phyloP scores from a whole-genome alignment of 2,113 vertebrate species.

The Colaptes auratus region DNA sequence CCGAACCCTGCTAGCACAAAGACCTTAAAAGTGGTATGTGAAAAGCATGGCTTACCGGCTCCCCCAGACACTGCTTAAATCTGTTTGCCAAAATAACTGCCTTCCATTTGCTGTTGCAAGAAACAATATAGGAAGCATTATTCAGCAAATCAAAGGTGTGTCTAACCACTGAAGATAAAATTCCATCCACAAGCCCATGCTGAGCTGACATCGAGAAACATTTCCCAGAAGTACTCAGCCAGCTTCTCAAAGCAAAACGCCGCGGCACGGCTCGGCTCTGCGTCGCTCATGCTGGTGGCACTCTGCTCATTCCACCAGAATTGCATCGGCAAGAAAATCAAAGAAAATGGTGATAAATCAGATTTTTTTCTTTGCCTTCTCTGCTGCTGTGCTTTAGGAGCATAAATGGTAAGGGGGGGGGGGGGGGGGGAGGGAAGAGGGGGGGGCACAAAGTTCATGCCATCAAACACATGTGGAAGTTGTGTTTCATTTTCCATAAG shows the following conservation, averaged over 20 bases:
- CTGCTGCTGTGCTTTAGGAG: background rate
- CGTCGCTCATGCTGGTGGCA: background rate
- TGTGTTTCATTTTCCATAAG: background rate
- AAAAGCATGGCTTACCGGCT: background rate
- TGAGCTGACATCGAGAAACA: slow-evolving; percentile 5
- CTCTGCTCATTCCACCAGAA: background rate
- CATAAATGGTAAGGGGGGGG: background rate
- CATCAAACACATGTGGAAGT: background rate
- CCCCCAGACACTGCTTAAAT: background rate
- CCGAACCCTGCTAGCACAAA: background rate
- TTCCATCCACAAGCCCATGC: background rate
- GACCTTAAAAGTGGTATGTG: background rate
- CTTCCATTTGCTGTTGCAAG: background rate
- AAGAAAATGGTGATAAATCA: background rate
- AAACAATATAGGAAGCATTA: background rate
- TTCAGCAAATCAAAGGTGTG: slow-evolving; percentile 1
- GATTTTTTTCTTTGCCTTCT: background rate
- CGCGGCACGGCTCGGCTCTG: rapidly evolving
- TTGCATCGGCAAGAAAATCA: background rate
- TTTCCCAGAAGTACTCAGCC: slow-evolving; percentile 1
- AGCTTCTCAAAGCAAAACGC: background rate
- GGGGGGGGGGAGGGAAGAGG: too few species aligned
- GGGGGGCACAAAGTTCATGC: background rate
- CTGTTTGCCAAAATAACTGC: background rate
- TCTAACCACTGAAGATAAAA: background rate